Evolutionary conservation across 2,888 invertebrate species (phyloP), one percentile per base, ranked within the genome.

Genomic region (Lymantria dispar): DNA sequence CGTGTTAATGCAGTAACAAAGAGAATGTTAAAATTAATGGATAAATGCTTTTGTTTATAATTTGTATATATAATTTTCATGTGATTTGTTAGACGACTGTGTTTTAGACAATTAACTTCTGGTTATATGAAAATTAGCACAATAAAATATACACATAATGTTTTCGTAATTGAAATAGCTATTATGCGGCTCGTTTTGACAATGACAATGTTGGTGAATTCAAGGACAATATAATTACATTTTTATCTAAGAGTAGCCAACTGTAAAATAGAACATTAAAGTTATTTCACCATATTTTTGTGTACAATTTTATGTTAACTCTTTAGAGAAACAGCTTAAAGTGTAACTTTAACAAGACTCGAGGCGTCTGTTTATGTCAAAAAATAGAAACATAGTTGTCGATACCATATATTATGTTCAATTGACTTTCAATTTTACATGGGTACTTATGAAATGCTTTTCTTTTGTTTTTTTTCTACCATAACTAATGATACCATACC

Each of bases 221-320:
- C 60, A 60, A 63, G 64, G 64, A 3, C 54, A 58, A 30, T 13
- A 31, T 29, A 29, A 14, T 52, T 49, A 42, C 37, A 29, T 36
- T 22, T 22, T 44, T 40, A 31, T 13, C 36, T 51, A 43, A 31
- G 33, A 47, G 13, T 15, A 37, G 22, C 15, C 31, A 37, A 37
- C 33, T 11, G 14, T 43, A 31, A 8, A 45, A 39, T 41, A 10
- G 33, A 41, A 39, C 40, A n/a, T 12, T 38, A 38, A 2, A 3
- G n/a, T 38, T 38, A n/a, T 38, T n/a, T 38, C 12, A 38, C 7
- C 2, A 38, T n/a, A 11, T 38, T n/a, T 38, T 38, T n/a, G 12
- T 7, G n/a, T 36, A 36, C 2, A 22, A 3, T 3, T 3, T 22
- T 22, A 22, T 5, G 5, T 22, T 22, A 22, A 22, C 5, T 22